These are phyloP conservation scores for Haplochromis burtoni DNA, from an alignment of 2,113 vertebrate species.

Conservation along the genomic window DNA sequence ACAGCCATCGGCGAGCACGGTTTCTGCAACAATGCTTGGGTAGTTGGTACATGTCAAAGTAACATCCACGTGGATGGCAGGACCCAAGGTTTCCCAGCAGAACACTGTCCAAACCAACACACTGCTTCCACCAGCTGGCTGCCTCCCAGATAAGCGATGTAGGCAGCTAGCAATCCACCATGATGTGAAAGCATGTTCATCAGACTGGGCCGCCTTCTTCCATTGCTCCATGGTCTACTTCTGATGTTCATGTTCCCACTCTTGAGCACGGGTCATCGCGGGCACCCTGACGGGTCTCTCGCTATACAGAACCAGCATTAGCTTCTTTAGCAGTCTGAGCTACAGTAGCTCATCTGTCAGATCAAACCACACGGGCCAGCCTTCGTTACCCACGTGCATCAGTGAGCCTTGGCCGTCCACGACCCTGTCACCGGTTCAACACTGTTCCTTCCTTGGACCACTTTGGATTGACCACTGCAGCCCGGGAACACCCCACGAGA, in stretches of 20 bases:
- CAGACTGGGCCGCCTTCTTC: rapidly evolving
- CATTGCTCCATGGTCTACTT: not conserved
- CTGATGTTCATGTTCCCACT: rapidly evolving
- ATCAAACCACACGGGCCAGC: not conserved
- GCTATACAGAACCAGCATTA: not conserved
- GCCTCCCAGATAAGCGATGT: not conserved
- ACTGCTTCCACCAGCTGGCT: not conserved
- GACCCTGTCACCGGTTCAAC: not conserved
- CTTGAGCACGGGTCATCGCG: rapidly evolving
- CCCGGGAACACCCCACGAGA: rapidly evolving
- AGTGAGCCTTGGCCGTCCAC: not conserved
- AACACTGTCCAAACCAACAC: not conserved
- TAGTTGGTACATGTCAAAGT: not conserved
- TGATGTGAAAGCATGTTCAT: not conserved
- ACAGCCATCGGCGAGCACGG: not conserved
- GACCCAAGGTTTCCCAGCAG: not conserved
- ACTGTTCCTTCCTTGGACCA: not conserved
- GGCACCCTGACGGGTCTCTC: rapidly evolving
- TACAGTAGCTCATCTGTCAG: not conserved
- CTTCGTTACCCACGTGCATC: not conserved
- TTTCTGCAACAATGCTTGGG: not conserved
- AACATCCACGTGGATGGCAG: not conserved
- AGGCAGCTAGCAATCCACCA: rapidly evolving
- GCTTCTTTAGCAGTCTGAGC: not conserved
- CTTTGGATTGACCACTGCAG: not conserved